Evolutionary conservation across 1,140 invertebrate species (phyloP), one percentile per base, ranked within the genome.

Genomic region (Cydia fagiglandana): DNA sequence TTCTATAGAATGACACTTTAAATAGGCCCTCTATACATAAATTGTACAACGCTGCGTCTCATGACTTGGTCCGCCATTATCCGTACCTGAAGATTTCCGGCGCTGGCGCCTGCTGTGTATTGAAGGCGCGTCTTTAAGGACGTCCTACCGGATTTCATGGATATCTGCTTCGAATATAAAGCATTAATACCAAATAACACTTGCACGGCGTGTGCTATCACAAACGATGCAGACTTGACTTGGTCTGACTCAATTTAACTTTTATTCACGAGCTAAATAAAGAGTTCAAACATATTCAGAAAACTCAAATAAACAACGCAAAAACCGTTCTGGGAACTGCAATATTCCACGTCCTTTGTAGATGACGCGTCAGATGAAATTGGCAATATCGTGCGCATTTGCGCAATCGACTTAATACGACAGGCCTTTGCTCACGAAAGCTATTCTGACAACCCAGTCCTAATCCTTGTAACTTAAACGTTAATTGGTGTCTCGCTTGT

Each of bases 311-410:
- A 61, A 61, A 61, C 17, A 61, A 61, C 17, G 53, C 15, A 53
- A 61, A 9, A 17, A 17, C 17, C 53, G 17, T 61, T 61, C 53
- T 61, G 53, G n/a, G 53, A 17, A 61, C 53, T 61, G 53, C 17
- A 61, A 61, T 61, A 61, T 61, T 61, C 24, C 53, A 61, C n/a
- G 53, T 17, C 53, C 53, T 61, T 61, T 61, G 53, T 61, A 15
- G 53, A 20, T 61, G 53, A 61, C n/a, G 50, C 53, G 53, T 20
- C 53, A 17, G 17, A 17, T 61, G 53, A 61, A 61, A 61, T 61
- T 61, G 53, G 53, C 53, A 61, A 61, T 61, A 61, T 61, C 17
- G 53, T 20, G 53, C 6, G 53, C 53, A 61, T 24, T 61, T 20
- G 53, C 6, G 53, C 53, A 61, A 61, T 61, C 53, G 53, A 17